phyloP scores from a whole-genome alignment of 2,113 vertebrate species.

The Mus pahari region DNA sequence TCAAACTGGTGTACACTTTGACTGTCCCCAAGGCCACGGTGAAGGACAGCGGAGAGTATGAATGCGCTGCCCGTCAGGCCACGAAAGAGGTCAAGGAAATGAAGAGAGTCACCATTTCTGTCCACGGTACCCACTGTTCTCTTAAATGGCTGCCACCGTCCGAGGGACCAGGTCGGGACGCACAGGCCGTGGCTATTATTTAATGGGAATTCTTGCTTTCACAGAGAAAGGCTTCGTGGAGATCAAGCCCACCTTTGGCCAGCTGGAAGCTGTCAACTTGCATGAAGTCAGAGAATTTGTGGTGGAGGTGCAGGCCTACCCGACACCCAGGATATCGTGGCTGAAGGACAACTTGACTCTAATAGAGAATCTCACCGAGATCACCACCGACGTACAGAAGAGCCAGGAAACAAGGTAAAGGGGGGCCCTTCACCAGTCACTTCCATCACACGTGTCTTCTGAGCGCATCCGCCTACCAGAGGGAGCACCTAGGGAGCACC shows the following conservation, averaged over 20 bases:
- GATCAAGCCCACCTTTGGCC: conserved; percentile 88
- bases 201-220: conserved; percentile 74
- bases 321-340: conserved; percentile 92
- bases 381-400: conserved; percentile 89
- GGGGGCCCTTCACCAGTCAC: background rate
- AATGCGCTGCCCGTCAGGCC: conserved; percentile 93
- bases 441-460: background rate
- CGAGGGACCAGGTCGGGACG: background rate
- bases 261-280: conserved; percentile 91
- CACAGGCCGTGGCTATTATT: background rate
- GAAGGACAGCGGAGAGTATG: conserved; percentile 96
- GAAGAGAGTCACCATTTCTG: conserved; percentile 91
- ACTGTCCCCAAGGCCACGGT: conserved; percentile 91
- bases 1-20: conserved; percentile 92
- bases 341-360: conserved; percentile 93
- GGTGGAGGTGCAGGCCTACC: conserved; percentile 91
- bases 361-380: conserved; percentile 93
- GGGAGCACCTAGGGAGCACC: background rate
- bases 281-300: conserved; percentile 94
- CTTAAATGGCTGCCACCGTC: background rate
- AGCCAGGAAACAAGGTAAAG: conserved; percentile 93
- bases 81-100: conserved; percentile 91
- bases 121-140: conserved; percentile 90
- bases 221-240: conserved; percentile 93
- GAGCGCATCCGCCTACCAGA: background rate